Conservation (phyloP, 2,888 invertebrate genomes). For the Druceiella hillmani region DNA sequence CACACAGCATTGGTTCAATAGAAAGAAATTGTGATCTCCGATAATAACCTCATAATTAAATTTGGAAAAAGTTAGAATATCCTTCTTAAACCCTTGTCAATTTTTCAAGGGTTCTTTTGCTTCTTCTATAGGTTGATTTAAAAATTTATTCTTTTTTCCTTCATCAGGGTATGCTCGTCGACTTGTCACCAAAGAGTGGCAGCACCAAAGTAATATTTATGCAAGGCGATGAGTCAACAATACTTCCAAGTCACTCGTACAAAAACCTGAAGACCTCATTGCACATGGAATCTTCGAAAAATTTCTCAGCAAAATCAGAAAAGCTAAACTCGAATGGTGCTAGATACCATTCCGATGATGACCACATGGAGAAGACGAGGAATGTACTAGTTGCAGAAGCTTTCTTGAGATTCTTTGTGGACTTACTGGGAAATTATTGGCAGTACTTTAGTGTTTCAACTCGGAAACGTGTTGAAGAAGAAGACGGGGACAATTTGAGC, state of each 20-base stretch:
- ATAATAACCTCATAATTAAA: too few species aligned
- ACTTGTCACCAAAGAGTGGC: slow-evolving; percentile 49
- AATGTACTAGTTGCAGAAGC: slow-evolving; percentile 75
- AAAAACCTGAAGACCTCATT: slow-evolving; percentile 58
- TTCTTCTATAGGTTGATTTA: background rate
- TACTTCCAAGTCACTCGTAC: slow-evolving; percentile 64
- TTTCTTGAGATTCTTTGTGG: slow-evolving; percentile 68
- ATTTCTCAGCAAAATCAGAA: too few species aligned
- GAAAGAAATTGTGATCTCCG: too few species aligned
- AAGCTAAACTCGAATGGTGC: too few species aligned
- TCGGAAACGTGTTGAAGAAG: slow-evolving; percentile 30
- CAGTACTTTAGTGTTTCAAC: slow-evolving; percentile 38
- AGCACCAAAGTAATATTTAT: slow-evolving; percentile 55
- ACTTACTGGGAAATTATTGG: slow-evolving; percentile 68
- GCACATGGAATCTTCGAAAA: slow-evolving; percentile 39
- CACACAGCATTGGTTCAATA: too few species aligned
- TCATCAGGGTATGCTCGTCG: slow-evolving; percentile 66
- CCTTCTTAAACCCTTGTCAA: too few species aligned
- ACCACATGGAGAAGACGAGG: slow-evolving; percentile 41
- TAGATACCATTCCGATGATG: slow-evolving; percentile 39
- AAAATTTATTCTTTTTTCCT: slow-evolving; percentile 13
- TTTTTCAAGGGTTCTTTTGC: background rate
- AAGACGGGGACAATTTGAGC: slow-evolving; percentile 28
- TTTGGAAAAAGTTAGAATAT: too few species aligned
- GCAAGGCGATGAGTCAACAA: slow-evolving; percentile 72